phyloP scores from a whole-genome alignment of 2,888 invertebrate species.

The Capitulum mitella region DNA sequence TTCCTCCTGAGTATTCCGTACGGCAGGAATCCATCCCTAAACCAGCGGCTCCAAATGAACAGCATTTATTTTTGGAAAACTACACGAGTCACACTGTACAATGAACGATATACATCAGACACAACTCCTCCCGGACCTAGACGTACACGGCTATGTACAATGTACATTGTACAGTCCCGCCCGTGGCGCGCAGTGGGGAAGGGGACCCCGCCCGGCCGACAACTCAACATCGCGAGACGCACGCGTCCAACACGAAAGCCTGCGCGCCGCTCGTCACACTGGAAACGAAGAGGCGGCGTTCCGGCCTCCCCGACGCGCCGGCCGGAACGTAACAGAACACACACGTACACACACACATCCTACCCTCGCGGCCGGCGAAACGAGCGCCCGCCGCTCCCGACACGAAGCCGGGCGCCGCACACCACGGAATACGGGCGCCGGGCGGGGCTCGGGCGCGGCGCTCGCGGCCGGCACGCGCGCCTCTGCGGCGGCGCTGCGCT shows the following conservation, averaged over 20 bases:
- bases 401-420: too few relatives aligned
- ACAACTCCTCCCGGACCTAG: too few relatives aligned
- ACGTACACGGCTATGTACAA: neutral
- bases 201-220: too few relatives aligned
- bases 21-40: too few relatives aligned
- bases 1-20: too few relatives aligned
- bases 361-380: neutral
- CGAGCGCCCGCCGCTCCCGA: neutral
- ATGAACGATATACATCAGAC: conserved; percentile 3
- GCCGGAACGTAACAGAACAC: neutral
- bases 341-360: neutral
- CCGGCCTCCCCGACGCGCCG: neutral
- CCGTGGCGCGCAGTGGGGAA: neutral
- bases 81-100: conserved; percentile 10
- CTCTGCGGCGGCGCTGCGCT: neutral
- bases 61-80: conserved; percentile 16
- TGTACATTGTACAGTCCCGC: neutral
- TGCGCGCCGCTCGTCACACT: neutral
- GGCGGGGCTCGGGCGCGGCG: neutral
- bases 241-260: neutral
- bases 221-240: neutral
- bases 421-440: neutral
- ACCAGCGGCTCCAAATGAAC: neutral
- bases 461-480: neutral
- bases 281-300: too few relatives aligned